Conservation (phyloP, 2,797 vertebrate genomes). For the Ctenochaetus hawaiiensis region DNA sequence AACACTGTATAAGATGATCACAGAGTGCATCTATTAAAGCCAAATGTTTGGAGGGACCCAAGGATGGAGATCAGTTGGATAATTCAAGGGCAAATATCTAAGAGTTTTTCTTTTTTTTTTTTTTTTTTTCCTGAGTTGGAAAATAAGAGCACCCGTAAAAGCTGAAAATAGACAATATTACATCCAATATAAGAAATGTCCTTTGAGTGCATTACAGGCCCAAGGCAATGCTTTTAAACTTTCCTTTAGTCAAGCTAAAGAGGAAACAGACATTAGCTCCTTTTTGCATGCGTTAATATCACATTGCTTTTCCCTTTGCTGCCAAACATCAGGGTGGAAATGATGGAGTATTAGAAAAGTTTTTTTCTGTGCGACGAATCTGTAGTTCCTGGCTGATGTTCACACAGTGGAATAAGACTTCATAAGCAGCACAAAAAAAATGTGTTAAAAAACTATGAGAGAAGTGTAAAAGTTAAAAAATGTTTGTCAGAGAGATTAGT, state of each 20-base stretch:
- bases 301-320: conserved; percentile 30
- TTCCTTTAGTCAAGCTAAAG: conserved; percentile 41
- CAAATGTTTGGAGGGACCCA: conserved; percentile 43
- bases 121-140: conserved; percentile 19
- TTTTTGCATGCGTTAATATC: conserved; percentile 47
- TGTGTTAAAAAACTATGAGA: not conserved
- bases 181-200: conserved; percentile 43
- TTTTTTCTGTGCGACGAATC: conserved; percentile 25
- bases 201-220: conserved; percentile 41
- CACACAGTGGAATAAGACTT: conserved; percentile 5
- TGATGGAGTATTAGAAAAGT: conserved; percentile 23
- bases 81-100: conserved; percentile 59
- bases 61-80: conserved; percentile 51
- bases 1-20: conserved; percentile 42
- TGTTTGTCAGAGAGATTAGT: conserved; percentile 72
- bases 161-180: conserved; percentile 52
- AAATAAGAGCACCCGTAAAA: conserved; percentile 50
- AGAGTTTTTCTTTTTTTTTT: not conserved
- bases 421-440: conserved; percentile 6
- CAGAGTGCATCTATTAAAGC: conserved; percentile 38
- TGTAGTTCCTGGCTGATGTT: conserved; percentile 18
- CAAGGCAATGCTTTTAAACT: conserved; percentile 53
- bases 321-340: conserved; percentile 41
- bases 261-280: conserved; percentile 45
- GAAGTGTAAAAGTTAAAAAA: conserved; percentile 56